Base-by-base conservation (phyloP, 2,797 vertebrate species). In the Phalloptychus januarius region DNA sequence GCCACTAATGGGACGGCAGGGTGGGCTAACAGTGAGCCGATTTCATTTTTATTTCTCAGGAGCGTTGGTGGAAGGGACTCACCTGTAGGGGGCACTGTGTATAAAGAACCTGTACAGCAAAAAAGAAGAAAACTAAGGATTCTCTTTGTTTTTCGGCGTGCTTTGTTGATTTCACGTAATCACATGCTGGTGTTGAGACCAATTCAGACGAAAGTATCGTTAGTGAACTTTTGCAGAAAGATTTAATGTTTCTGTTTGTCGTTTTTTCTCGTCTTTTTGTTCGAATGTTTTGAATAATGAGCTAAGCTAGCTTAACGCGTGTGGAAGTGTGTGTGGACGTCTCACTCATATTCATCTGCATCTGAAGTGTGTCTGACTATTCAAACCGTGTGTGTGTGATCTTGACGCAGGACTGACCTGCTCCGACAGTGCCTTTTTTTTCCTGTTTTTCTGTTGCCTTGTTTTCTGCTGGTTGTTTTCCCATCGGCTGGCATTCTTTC, bases 131-230 rank as follows among this genome's bases (percentile, higher is more conserved):
- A 91, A 92, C 82, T 96, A 94, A 94, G 82, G 95, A 96, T 96
- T 95, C 94, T 96, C 91, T 94, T 95, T 94, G 93, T 93, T 94
- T 93, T 89, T 93, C 31, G 78, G 70, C 13, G 90, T 90, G 85
- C 77, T 92, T 86, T 79, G 88, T 91, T 92, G 87, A 91, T 85
- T 96, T 97, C 82, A 87, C 96, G 97, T 96, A 95, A 97, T 97
- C 95, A 94, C 96, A 97, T 96, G 97, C 97, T 97, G 97, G 96
- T 97, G 95, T 97, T 97, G 97, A 98, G 97, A 98, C 97, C 97
- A 98, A 98, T 97, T 97, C 92, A 93, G 83, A 94, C 84, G 85
- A 91, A 90, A 91, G 85, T 91, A 92, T 94, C 78, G 77, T 93
- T 90, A 90, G 75, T 87, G 88, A 78, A 83, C 78, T 88, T 87